These are phyloP conservation scores for Periplaneta americana DNA, from an alignment of 1,140 invertebrate species.

Conservation along the genomic window DNA sequence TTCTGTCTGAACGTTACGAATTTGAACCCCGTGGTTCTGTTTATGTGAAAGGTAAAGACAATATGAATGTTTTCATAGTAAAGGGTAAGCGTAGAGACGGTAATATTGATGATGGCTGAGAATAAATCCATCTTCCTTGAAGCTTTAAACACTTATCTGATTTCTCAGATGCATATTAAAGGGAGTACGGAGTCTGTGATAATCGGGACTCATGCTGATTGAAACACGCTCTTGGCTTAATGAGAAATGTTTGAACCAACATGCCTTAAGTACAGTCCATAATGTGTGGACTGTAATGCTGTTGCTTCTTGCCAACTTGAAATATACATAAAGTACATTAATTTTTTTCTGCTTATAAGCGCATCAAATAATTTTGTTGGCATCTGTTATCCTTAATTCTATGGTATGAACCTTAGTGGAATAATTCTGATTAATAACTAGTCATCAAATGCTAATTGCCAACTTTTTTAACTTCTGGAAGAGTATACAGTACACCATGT, in stretches of 20 bases:
- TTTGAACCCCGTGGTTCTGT: conserved; percentile 81
- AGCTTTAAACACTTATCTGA: background rate
- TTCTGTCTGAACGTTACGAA: conserved; percentile 60
- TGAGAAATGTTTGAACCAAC: background rate
- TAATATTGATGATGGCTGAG: conserved; percentile 9
- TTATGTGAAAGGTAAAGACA: conserved; percentile 92
- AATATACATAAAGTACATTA: background rate
- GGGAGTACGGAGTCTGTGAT: background rate
- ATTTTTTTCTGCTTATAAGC: background rate
- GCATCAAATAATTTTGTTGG: background rate
- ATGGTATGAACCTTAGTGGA: background rate
- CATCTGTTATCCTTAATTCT: background rate
- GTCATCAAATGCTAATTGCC: background rate
- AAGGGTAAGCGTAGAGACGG: conserved; percentile 4
- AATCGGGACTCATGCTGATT: background rate
- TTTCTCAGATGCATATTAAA: background rate
- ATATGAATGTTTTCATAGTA: conserved; percentile 84
- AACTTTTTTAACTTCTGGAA: background rate
- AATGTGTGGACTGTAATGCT: background rate
- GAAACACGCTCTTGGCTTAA: background rate
- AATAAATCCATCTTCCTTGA: background rate
- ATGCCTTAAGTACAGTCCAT: background rate
- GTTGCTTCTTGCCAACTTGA: background rate
- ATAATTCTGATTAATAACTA: too few relatives aligned
- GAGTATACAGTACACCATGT: background rate